These are phyloP conservation scores for Nowickia ferox DNA, from an alignment of 2,888 invertebrate species.

Conservation along the genomic window DNA sequence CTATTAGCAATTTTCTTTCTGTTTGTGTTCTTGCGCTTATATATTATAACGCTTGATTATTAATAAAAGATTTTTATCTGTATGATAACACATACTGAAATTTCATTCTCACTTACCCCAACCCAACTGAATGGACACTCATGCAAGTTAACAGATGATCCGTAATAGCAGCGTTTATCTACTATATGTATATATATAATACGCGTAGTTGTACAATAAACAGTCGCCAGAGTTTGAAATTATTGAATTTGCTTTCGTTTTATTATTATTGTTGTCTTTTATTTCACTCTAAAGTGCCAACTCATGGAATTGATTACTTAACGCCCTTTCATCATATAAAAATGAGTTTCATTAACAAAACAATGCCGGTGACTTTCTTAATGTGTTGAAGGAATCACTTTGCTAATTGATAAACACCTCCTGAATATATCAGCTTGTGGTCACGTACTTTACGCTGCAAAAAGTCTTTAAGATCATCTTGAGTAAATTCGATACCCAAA, in stretches of 20 bases:
- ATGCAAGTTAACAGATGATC: slow-evolving; percentile 21
- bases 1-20: slow-evolving; percentile 1
- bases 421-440: slow-evolving; percentile 92
- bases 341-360: slow-evolving; percentile 22
- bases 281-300: slow-evolving; percentile 40
- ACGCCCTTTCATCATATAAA: slow-evolving; percentile 38
- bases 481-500: slow-evolving; percentile 93
- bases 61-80: slow-evolving; percentile 57
- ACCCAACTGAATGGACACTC: slow-evolving; percentile 25
- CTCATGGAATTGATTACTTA: slow-evolving; percentile 60
- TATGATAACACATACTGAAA: slow-evolving; percentile 41
- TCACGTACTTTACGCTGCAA: slow-evolving; percentile 96
- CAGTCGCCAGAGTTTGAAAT: slow-evolving; percentile 7
- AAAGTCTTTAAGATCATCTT: slow-evolving; percentile 94
- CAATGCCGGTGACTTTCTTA: slow-evolving; percentile 22
- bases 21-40: slow-evolving; percentile 18
- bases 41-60: slow-evolving; percentile 40
- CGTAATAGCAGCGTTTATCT: slow-evolving; percentile 54
- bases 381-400: slow-evolving; percentile 83
- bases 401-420: slow-evolving; percentile 94
- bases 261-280: background rate
- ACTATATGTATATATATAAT: background rate
- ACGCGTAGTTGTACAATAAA: background rate
- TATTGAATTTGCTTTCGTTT: slow-evolving; percentile 33
- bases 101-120: slow-evolving; percentile 53